Evolutionary conservation across 1,140 invertebrate species (phyloP).

Genomic region (Microvelia longipes): DNA sequence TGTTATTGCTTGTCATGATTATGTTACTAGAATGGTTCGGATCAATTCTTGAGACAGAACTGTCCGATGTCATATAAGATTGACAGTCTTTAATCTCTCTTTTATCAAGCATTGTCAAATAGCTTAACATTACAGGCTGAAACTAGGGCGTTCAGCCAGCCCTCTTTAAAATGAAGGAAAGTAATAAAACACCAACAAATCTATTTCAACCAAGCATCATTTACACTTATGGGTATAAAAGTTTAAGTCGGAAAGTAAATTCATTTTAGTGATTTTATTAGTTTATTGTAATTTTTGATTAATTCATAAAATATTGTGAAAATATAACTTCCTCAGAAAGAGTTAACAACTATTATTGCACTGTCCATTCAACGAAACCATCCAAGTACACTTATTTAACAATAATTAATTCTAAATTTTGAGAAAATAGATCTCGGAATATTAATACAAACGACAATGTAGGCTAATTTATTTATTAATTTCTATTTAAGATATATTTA

Average conservation of each 20-base stretch:
- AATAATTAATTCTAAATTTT: too few species aligned
- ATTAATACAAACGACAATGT: too few species aligned
- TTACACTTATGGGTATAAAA: not conserved
- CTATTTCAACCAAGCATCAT: constrained; percentile 3
- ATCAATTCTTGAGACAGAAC: constrained; percentile 5
- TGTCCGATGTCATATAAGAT: constrained; percentile 9
- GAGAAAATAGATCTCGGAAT: too few species aligned
- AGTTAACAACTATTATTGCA: too few species aligned
- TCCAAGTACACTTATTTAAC: too few species aligned
- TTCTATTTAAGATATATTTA: too few species aligned
- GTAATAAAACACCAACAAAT: not conserved
- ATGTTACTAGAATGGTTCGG: constrained; percentile 13
- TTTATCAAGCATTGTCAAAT: constrained; percentile 16
- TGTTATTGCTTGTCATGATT: constrained; percentile 17
- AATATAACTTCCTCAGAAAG: too few species aligned
- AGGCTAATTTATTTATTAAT: too few species aligned
- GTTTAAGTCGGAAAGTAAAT: not conserved
- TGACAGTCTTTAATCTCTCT: constrained; percentile 17
- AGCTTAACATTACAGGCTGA: constrained; percentile 14
- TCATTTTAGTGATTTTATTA: not conserved
- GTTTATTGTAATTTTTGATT: too few species aligned
- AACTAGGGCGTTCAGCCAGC: not conserved
- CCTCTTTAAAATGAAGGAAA: not conserved
- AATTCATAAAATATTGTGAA: too few species aligned
- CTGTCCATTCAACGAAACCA: too few species aligned